Evolutionary conservation across 2,888 invertebrate genomes (phyloP).

Genomic region (Molanna angustata): DNA sequence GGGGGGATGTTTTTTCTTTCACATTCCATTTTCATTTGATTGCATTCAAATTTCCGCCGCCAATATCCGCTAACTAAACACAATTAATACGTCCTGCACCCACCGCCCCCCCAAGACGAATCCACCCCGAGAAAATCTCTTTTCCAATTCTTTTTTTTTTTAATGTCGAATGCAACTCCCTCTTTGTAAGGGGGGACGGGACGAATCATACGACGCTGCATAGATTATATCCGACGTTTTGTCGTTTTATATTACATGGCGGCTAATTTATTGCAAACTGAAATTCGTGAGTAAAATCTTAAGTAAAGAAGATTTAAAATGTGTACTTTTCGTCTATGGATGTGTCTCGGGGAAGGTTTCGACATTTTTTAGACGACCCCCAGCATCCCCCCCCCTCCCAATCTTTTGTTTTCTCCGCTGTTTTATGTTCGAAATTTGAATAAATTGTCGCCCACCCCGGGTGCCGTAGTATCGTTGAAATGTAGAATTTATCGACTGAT

Average conservation of each 20-base stretch:
- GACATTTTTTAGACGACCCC: slow-evolving; percentile 20
- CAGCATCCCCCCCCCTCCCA: slow-evolving; percentile 15
- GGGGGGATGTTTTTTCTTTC: slow-evolving; percentile 19
- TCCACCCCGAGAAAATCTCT: too few species aligned
- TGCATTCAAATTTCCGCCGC: slow-evolving; percentile 45
- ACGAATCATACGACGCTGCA: slow-evolving; percentile 34
- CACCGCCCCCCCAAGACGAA: slow-evolving; percentile 7
- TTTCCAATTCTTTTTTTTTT: too few species aligned
- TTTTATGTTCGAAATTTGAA: slow-evolving; percentile 33
- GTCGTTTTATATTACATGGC: slow-evolving; percentile 56
- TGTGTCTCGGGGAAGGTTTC: slow-evolving; percentile 13
- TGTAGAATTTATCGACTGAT: slow-evolving; percentile 34
- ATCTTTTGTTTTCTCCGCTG: slow-evolving; percentile 24
- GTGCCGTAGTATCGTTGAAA: slow-evolving; percentile 29
- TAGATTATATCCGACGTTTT: slow-evolving; percentile 43
- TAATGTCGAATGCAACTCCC: too few species aligned
- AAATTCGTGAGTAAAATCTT: slow-evolving; percentile 42
- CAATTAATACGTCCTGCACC: slow-evolving; percentile 50
- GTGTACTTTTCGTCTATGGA: slow-evolving; percentile 10
- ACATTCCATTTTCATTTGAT: slow-evolving; percentile 32
- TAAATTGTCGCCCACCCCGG: slow-evolving; percentile 31
- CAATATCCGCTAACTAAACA: slow-evolving; percentile 60
- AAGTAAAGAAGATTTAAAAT: slow-evolving; percentile 29
- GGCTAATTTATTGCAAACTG: slow-evolving; percentile 56
- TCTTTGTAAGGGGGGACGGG: slow-evolving; percentile 40